These are phyloP conservation scores for Haplotaxodon microlepis DNA, from an alignment of 2,113 vertebrate species.

Conservation along the genomic window DNA sequence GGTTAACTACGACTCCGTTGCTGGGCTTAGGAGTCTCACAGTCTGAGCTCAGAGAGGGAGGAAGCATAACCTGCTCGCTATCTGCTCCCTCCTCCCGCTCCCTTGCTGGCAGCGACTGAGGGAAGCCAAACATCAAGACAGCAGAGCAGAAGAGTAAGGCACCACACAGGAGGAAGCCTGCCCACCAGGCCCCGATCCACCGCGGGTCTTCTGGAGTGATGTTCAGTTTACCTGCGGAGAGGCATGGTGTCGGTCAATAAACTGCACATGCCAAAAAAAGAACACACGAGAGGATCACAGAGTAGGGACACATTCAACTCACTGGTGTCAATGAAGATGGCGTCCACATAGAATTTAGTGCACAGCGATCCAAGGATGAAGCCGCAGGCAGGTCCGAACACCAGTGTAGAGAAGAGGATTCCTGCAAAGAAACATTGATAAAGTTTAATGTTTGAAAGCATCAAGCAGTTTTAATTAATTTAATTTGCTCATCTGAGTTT, in stretches of 20 bases:
- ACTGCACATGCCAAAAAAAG: background rate
- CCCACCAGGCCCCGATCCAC: constrained; percentile 99
- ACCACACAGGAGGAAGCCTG: constrained; percentile 94
- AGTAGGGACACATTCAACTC: constrained; percentile 45
- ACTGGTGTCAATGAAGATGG: constrained; percentile 93
- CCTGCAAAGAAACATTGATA: constrained; percentile 63
- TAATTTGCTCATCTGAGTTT: background rate
- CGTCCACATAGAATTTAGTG: constrained; percentile 97
- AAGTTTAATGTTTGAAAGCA: background rate
- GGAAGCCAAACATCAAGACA: constrained; percentile 95
- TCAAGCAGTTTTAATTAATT: background rate
- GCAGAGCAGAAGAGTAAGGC: constrained; percentile 97
- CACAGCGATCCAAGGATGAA: constrained; percentile 98
- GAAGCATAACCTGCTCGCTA: constrained; percentile 91
- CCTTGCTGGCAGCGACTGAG: constrained; percentile 80
- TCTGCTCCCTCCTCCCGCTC: constrained; percentile 72
- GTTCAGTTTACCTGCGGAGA: constrained; percentile 76
- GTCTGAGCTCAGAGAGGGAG: constrained; percentile 65
- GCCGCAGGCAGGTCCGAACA: constrained; percentile 96
- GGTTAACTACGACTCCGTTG: constrained; percentile 77
- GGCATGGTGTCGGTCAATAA: background rate
- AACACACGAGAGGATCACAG: background rate
- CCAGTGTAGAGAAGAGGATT: constrained; percentile 96
- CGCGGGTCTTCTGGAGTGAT: constrained; percentile 93
- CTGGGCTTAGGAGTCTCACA: constrained; percentile 83